A percentile compares a stretch with the other conserved stretches of the same genome.
These are phyloP conservation scores for Ypsolopha scabrella DNA, from an alignment of 2,888 invertebrate species.

Conservation along the genomic window DNA sequence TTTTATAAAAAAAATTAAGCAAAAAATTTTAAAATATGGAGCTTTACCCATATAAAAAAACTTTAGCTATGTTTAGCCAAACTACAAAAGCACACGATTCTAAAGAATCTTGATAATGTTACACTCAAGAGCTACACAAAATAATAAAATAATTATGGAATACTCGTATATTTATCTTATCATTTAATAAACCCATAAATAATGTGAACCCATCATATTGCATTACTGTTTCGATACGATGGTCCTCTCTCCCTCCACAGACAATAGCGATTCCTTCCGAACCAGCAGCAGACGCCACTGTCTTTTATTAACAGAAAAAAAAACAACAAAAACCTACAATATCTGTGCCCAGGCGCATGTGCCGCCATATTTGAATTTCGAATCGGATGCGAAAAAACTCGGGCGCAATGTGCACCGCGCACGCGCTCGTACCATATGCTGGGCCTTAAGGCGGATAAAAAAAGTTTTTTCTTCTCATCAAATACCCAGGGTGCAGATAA, in stretches of 20 bases:
- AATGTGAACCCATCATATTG: neutral
- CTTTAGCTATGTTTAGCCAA: too few species aligned
- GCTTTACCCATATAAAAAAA: neutral
- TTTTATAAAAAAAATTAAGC: conserved; percentile 1
- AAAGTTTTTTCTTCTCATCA: conserved; percentile 49
- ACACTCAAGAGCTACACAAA: too few species aligned
- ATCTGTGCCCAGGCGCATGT: conserved; percentile 48
- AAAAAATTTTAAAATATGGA: neutral
- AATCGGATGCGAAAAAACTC: conserved; percentile 67
- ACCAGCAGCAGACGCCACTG: conserved; percentile 26
- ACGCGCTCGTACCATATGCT: conserved; percentile 59
- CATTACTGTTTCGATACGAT: neutral
- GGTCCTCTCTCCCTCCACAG: neutral
- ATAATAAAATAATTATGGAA: too few species aligned
- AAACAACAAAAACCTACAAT: conserved; percentile 37
- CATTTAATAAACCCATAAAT: neutral
- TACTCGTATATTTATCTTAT: too few species aligned
- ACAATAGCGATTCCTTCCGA: neutral
- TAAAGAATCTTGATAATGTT: too few species aligned
- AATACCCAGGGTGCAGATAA: conserved; percentile 50
- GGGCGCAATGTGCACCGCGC: conserved; percentile 57
- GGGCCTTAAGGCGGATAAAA: conserved; percentile 26
- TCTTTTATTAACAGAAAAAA: conserved; percentile 27
- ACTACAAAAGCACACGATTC: too few species aligned
- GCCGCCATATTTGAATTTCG: conserved; percentile 55